phyloP scores from a whole-genome alignment of 2,888 invertebrate genomes.

The Actias luna region DNA sequence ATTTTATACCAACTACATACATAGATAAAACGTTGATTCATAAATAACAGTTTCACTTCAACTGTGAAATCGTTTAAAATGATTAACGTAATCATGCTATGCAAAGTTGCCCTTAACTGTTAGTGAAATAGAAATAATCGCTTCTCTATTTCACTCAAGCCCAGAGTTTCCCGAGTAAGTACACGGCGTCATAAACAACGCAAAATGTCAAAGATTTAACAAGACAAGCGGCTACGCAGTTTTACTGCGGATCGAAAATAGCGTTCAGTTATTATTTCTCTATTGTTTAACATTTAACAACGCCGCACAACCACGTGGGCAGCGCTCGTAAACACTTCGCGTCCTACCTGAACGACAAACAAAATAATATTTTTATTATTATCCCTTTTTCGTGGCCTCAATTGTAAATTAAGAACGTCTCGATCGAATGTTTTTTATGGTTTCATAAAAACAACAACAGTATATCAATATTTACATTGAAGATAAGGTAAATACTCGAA shows the following conservation, averaged over 20 bases:
- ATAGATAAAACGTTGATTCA: neutral
- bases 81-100: neutral
- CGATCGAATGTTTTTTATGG: neutral
- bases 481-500: neutral
- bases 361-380: constrained; percentile 40
- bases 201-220: constrained; percentile 6
- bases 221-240: neutral
- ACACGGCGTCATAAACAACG: neutral
- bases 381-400: constrained; percentile 36
- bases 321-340: constrained; percentile 46
- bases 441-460: neutral
- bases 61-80: neutral
- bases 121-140: constrained; percentile 3
- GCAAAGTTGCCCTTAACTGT: neutral
- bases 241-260: neutral
- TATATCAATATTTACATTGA: neutral
- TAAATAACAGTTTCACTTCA: constrained; percentile 1
- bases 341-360: constrained; percentile 42
- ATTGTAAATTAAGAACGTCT: constrained; percentile 31
- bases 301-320: constrained; percentile 23
- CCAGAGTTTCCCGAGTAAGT: constrained; percentile 3
- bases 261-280: constrained; percentile 6
- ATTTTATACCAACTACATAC: neutral
- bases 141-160: neutral
- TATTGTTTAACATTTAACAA: constrained; percentile 16